A percentile compares a stretch with the other conserved stretches of the same genome.
phyloP scores from a whole-genome alignment of 2,113 vertebrate genomes.

The Perca schrenkii region DNA sequence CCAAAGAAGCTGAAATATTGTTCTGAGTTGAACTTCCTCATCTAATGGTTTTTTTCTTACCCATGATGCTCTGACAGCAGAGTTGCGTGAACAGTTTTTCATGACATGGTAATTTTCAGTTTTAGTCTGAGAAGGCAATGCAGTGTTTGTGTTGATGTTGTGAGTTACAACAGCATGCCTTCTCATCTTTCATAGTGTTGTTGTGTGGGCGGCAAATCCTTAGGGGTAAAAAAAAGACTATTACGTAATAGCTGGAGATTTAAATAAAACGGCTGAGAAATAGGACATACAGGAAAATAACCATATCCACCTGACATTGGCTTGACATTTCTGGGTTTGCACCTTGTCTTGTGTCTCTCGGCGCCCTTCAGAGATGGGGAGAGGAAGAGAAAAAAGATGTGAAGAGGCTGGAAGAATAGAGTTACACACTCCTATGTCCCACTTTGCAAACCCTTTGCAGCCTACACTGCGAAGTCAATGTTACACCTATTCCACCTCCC shows the following conservation, averaged over 20 bases:
- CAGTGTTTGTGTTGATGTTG: conserved; percentile 31
- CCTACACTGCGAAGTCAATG: conserved; percentile 72
- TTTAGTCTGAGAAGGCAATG: conserved; percentile 29
- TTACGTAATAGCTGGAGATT: conserved; percentile 62
- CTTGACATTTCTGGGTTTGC: conserved; percentile 72
- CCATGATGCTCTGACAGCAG: not conserved
- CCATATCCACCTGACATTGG: conserved; percentile 57
- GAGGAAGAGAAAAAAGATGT: conserved; percentile 8
- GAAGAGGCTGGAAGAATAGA: conserved; percentile 38
- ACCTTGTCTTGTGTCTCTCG: conserved; percentile 44
- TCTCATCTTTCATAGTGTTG: conserved; percentile 50
- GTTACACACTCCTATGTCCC: conserved; percentile 67
- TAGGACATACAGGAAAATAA: not conserved
- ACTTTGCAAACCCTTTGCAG: conserved; percentile 78
- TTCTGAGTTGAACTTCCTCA: conserved; percentile 31
- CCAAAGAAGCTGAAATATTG: conserved; percentile 25
- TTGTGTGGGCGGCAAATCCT: conserved; percentile 66
- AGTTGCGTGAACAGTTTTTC: conserved; percentile 7
- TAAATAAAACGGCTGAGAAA: conserved; percentile 28
- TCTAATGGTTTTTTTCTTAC: not conserved
- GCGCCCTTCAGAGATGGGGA: conserved; percentile 31
- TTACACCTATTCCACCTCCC: conserved; percentile 75
- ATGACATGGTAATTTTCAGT: conserved; percentile 8
- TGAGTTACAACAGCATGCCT: conserved; percentile 41
- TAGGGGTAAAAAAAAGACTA: conserved; percentile 43